phyloP scores from a whole-genome alignment of 2,797 vertebrate genomes.

The Neostethus bicornis region DNA sequence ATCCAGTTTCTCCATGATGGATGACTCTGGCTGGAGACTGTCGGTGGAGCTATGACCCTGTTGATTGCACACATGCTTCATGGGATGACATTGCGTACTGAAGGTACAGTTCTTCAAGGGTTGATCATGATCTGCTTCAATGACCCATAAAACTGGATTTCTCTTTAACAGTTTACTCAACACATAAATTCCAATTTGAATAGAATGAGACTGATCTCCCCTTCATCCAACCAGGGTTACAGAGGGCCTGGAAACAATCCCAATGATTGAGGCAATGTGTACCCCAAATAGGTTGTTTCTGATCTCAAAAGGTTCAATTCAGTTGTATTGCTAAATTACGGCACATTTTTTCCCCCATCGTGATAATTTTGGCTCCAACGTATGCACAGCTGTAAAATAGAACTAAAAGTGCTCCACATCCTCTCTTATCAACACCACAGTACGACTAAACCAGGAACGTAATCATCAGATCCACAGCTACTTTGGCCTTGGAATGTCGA shows the following conservation, averaged over 20 bases:
- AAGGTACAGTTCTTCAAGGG: slow-evolving; percentile 30
- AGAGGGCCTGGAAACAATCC: no score
- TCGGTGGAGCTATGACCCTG: slow-evolving; percentile 66
- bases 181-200: not conserved
- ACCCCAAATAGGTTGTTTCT: no score
- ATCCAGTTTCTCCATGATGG: slow-evolving; percentile 79
- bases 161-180: not conserved
- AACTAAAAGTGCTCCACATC: slow-evolving; percentile 4
- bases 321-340: not conserved
- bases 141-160: slow-evolving; percentile 12
- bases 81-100: slow-evolving; percentile 60
- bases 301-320: not conserved
- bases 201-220: not conserved
- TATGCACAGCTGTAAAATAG: not conserved
- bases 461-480: slow-evolving; percentile 16
- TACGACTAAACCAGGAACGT: slow-evolving; percentile 13
- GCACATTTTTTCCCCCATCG: not conserved
- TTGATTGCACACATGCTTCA: slow-evolving; percentile 82
- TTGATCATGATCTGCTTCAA: slow-evolving; percentile 11
- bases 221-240: no score
- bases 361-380: slow-evolving; percentile 6
- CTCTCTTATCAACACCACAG: slow-evolving; percentile 24
- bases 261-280: no score
- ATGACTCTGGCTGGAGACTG: slow-evolving; percentile 71
- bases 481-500: not conserved